Percentiles rank a stretch among this genome's conserved stretches.
Conservation (phyloP, 2,888 invertebrate genomes). For the Podabrus alpinus region DNA sequence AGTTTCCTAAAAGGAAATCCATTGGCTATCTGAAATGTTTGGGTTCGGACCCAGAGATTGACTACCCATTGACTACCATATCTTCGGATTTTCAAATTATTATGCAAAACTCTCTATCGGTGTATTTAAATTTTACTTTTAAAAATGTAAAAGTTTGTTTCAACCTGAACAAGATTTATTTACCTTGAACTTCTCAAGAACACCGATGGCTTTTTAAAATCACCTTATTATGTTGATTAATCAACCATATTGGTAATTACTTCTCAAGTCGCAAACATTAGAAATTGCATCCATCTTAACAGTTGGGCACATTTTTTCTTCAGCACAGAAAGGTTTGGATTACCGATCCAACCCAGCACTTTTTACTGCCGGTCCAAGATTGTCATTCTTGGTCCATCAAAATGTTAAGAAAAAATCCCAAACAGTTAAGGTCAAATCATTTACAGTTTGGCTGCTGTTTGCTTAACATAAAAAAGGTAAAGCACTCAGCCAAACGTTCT, state of each 20-base stretch:
- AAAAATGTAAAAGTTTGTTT: background rate
- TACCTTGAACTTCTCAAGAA: background rate
- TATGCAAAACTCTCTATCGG: background rate
- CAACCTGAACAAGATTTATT: background rate
- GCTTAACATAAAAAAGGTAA: background rate
- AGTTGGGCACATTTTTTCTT: background rate
- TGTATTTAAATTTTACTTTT: background rate
- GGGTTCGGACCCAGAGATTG: too few species aligned
- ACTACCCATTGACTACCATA: too few species aligned
- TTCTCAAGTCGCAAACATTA: background rate
- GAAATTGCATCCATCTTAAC: background rate
- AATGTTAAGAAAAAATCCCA: too few species aligned
- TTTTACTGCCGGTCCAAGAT: too few species aligned
- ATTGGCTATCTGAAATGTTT: too few species aligned
- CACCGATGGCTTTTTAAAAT: background rate
- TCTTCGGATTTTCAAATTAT: background rate
- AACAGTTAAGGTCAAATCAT: too few species aligned
- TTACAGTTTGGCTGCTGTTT: too few species aligned
- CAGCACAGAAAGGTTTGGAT: background rate
- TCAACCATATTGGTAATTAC: background rate
- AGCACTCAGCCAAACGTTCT: too few species aligned
- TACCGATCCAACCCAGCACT: too few species aligned
- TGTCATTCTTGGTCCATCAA: too few species aligned
- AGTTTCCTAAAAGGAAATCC: background rate
- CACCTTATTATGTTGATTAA: background rate